Evolutionary conservation across 2,888 invertebrate species (phyloP).

Genomic region (Oscheius onirici): DNA sequence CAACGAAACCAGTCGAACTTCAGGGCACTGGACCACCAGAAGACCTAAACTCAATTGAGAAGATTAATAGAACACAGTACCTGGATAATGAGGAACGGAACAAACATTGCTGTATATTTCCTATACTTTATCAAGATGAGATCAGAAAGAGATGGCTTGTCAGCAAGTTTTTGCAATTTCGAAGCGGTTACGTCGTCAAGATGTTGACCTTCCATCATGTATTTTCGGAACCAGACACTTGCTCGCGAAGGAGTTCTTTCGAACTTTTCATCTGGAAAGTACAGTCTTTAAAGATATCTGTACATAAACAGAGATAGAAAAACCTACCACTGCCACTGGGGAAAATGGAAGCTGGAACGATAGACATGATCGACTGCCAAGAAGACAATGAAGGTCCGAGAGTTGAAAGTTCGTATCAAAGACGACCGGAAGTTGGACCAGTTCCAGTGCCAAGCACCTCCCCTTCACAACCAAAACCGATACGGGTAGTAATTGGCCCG

Average conservation of each 20-base stretch:
- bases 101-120: constrained; percentile 55
- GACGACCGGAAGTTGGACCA: background rate
- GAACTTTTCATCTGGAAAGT: background rate
- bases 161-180: background rate
- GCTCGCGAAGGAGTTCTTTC: background rate
- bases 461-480: too few relatives aligned
- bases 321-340: background rate
- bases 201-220: constrained; percentile 21
- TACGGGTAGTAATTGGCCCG: too few relatives aligned
- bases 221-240: constrained; percentile 3
- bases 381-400: background rate
- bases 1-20: constrained; percentile 61
- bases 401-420: constrained; percentile 22
- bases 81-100: constrained; percentile 61
- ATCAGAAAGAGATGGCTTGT: constrained; percentile 2
- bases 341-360: background rate
- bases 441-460: background rate
- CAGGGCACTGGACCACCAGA: constrained; percentile 69
- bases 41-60: constrained; percentile 38
- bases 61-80: constrained; percentile 28
- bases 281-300: too few relatives aligned
- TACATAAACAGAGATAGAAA: background rate
- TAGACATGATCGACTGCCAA: background rate
- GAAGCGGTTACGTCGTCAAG: background rate
- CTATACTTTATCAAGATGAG: background rate